A percentile compares a stretch with the other conserved stretches of the same genome.
phyloP scores from a whole-genome alignment of 1,140 invertebrate species.

The Gonatopus flavifemur region DNA sequence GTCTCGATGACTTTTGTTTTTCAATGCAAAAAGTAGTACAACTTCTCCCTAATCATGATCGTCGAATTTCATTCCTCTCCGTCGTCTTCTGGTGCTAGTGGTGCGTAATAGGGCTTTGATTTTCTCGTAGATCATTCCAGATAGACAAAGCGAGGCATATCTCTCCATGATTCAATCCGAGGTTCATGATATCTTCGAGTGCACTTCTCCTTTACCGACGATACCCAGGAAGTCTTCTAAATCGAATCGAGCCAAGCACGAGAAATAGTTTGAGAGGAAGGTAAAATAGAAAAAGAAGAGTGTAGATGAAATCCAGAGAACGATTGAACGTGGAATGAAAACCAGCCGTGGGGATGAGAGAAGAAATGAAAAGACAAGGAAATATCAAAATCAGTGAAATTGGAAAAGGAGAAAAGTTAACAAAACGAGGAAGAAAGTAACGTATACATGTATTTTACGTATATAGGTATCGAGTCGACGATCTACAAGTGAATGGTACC shows the following conservation, averaged over 20 bases:
- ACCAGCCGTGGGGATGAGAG: not conserved
- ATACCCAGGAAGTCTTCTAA: constrained; percentile 14
- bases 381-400: not conserved
- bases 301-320: not conserved
- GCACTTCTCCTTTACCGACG: constrained; percentile 16
- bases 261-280: constrained; percentile 2
- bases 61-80: too few species aligned
- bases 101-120: too few species aligned
- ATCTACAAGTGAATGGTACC: constrained; percentile 25
- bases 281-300: constrained; percentile 5
- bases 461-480: constrained; percentile 23
- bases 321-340: not conserved
- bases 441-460: constrained; percentile 13
- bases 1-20: too few species aligned
- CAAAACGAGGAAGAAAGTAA: constrained; percentile 3
- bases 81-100: not conserved
- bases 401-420: constrained; percentile 20
- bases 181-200: constrained; percentile 26
- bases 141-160: not conserved
- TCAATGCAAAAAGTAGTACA: too few species aligned
- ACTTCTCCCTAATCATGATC: too few species aligned
- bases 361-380: not conserved
- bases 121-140: constrained; percentile 17
- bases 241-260: constrained; percentile 28
- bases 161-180: too few species aligned